Percentiles rank a stretch among this genome's conserved stretches.
phyloP scores from a whole-genome alignment of 2,113 vertebrate species.

The Zapus hudsonius region DNA sequence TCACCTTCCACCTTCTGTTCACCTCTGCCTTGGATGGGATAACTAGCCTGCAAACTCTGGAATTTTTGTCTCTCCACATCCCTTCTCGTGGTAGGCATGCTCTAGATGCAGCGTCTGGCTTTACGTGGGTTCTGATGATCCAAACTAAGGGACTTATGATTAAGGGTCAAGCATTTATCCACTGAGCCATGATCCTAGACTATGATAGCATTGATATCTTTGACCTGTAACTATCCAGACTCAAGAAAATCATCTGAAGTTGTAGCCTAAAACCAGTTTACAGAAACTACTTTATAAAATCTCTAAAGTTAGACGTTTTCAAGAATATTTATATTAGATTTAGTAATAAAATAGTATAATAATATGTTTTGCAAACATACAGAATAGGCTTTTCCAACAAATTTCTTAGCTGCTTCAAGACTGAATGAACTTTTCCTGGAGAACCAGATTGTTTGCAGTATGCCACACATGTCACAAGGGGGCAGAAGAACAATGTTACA shows the following conservation, averaged over 20 bases:
- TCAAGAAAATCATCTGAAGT: not conserved
- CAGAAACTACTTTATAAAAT: constrained; percentile 5
- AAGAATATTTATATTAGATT: not conserved
- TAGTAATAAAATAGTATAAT: not conserved
- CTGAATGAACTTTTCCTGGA: not conserved
- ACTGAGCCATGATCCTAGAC: too few species aligned
- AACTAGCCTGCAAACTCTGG: too few species aligned
- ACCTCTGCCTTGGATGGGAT: too few species aligned
- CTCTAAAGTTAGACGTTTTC: not conserved
- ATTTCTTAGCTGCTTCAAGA: not conserved
- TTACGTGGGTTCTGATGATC: too few species aligned
- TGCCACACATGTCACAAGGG: constrained; percentile 57
- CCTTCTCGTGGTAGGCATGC: too few species aligned
- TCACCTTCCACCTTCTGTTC: too few species aligned
- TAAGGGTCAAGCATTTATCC: too few species aligned
- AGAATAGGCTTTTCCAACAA: not conserved
- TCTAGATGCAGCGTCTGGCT: too few species aligned
- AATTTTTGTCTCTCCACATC: too few species aligned
- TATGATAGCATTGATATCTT: not conserved
- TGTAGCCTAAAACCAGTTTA: not conserved
- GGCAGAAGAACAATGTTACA: constrained; percentile 68
- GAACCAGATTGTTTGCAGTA: not conserved
- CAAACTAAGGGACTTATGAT: too few species aligned
- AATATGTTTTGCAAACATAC: not conserved
- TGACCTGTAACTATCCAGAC: not conserved